Base-by-base conservation (phyloP, 2,797 vertebrate genomes). In the Halcyon leucocephala region DNA sequence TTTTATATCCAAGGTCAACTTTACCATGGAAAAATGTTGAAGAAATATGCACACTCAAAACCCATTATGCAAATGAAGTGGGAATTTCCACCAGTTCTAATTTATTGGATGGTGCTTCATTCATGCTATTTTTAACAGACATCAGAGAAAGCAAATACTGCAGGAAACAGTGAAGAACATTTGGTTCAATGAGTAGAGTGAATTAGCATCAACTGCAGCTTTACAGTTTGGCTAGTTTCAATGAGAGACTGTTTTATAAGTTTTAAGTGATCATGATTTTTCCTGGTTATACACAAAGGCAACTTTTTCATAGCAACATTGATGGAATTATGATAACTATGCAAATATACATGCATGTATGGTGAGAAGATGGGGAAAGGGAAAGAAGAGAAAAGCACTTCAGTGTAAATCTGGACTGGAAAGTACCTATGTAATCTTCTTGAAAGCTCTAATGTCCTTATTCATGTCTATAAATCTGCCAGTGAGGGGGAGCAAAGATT, bases 121-220 rank as follows among this genome's bases (percentile, higher is more conserved):
- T 90, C 70, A 71, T 33, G 52, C 46, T 94, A 86, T 95, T 94
- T 96, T 93, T 65, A 91, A 78, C 69, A 94, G 49, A 54, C 24
- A 62, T n/a, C 73, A 79, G 31, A 82, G 58, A 82, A 91, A 93
- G 70, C 14, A 81, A 94, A 89, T 67, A 76, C 44, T 76, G 70
- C n/a, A 89, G 62, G 65, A 96, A 91, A 85, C 57, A 93, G 6
- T 82, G 86, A 78, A 80, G 76, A 91, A 86, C 54, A 72, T 79
- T 91, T 86, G 65, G 49, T 91, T 95, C 82, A 91, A 88, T 29
- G 37, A 81, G 48, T 49, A 87, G 71, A 83, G 89, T 48, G 54
- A 91, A 86, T 61, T 86, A 94, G 31, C 29, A 64, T 41, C 65
- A 81, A 57, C 41, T 76, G 31, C 48, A 79, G 42, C 67, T 19